Percentiles rank a stretch among this genome's conserved stretches.
phyloP scores from a whole-genome alignment of 2,113 vertebrate genomes.

The Periophthalmus modestus region DNA sequence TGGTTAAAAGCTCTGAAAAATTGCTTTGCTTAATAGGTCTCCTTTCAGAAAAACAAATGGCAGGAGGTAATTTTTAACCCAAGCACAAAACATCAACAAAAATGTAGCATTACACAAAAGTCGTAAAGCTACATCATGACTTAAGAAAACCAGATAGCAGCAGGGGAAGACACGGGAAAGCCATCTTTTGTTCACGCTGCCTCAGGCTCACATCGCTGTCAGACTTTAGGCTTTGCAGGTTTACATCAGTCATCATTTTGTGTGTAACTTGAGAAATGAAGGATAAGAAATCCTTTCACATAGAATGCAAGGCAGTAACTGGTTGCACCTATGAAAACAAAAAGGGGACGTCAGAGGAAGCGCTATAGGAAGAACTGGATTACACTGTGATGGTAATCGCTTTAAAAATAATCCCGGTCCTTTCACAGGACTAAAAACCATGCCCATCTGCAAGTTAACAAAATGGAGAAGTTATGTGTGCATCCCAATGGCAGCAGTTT shows the following conservation, averaged over 20 bases:
- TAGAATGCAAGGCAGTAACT: constrained; percentile 36
- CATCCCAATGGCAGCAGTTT: background rate
- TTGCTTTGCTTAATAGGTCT: no score
- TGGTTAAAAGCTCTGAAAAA: no score
- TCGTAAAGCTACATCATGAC: background rate
- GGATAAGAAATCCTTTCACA: constrained; percentile 39
- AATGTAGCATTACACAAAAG: background rate
- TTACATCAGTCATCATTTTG: constrained; percentile 53
- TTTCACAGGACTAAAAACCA: background rate
- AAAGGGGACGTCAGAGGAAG: constrained; percentile 49
- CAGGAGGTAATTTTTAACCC: background rate
- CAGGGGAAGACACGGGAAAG: background rate
- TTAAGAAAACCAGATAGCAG: constrained; percentile 1
- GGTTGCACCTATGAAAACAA: constrained; percentile 68
- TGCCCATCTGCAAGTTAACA: background rate
- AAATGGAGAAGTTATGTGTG: background rate
- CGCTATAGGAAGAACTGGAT: constrained; percentile 44
- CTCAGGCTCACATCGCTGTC: constrained; percentile 16
- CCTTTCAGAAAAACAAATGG: no score
- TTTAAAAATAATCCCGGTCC: constrained; percentile 30
- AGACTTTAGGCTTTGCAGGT: constrained; percentile 23
- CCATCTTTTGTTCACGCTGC: constrained; percentile 14
- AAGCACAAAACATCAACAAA: background rate
- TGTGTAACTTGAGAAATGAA: constrained; percentile 49
- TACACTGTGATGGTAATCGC: constrained; percentile 44